Conservation (phyloP, 2,888 invertebrate genomes). For the Caenorhabditis afra region DNA sequence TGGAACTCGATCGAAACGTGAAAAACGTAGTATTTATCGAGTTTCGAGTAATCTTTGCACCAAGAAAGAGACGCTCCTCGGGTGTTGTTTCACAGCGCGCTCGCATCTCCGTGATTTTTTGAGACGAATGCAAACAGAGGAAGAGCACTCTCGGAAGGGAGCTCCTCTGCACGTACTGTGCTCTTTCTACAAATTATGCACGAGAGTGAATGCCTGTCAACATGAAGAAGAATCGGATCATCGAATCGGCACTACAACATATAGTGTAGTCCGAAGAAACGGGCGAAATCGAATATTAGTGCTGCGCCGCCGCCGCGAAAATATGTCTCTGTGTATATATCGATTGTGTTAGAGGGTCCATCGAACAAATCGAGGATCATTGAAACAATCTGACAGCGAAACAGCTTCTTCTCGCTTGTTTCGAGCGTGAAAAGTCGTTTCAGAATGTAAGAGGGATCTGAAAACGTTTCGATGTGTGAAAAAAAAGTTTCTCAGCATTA, state of each 20-base stretch:
- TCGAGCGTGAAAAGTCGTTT: no score
- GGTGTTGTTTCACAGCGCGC: slow-evolving; percentile 42
- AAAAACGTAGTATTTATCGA: slow-evolving; percentile 31
- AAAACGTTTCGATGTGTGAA: no score
- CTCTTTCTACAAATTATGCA: slow-evolving; percentile 40
- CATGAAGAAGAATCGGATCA: slow-evolving; percentile 1
- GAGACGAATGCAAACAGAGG: slow-evolving; percentile 51
- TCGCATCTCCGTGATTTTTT: slow-evolving; percentile 41
- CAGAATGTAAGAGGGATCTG: no score
- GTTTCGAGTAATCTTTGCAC: slow-evolving; percentile 51
- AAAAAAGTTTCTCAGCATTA: neutral
- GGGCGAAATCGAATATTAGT: slow-evolving; percentile 31
- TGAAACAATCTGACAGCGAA: neutral
- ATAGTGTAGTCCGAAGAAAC: slow-evolving; percentile 23
- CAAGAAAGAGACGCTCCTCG: slow-evolving; percentile 1
- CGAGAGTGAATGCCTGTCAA: slow-evolving; percentile 3
- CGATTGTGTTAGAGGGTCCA: slow-evolving; percentile 9
- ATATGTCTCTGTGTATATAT: slow-evolving; percentile 15
- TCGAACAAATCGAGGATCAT: slow-evolving; percentile 5
- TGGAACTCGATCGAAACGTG: slow-evolving; percentile 12
- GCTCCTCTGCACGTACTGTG: slow-evolving; percentile 41
- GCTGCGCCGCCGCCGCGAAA: neutral
- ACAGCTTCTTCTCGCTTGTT: no score
- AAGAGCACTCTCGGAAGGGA: slow-evolving; percentile 25
- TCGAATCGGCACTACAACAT: slow-evolving; percentile 25